Evolutionary conservation across 2,888 invertebrate species (phyloP), one percentile per base, ranked within the genome.

Genomic region (Diadromus collaris): DNA sequence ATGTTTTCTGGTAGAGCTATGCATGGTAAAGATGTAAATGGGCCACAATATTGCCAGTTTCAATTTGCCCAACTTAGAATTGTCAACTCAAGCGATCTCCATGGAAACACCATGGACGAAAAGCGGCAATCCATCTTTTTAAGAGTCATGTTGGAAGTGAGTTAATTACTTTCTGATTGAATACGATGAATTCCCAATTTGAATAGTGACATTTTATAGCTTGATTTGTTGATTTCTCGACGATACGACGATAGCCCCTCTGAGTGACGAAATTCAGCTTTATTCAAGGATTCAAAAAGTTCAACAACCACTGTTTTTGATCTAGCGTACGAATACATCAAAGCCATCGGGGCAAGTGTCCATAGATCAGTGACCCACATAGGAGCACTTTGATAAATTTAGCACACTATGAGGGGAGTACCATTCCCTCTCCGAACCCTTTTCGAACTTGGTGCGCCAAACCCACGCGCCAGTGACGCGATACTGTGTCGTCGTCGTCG

Each of bases 401-500:
- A 56, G 56, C 5, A 27, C 29, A 56, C 27, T 27, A 54, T 24
- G 21, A 10, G 21, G 21, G 7, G 16, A 10, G 48, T 19, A 24
- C 27, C 19, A 3, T 9, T 38, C 16, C 4, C 60, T 34, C 60
- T 34, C 60, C 60, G 13, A 60, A 60, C 19, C 60, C 6, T 34
- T 34, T 60, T 21, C 32, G 19, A 34, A 19, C 5, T 10, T 34
- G 34, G 34, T 38, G 4, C 19, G 32, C 34, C 19, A 19, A 32
- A 19, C 32, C 13, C 32, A 32, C 60, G 34, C 34, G 34, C 34
- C 32, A 34, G 9, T 9, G 19, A 34, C 34, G 60, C 34, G 34
- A 19, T 21, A 34, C 7, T 60, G 19, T 60, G 34, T 60, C 34
- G 60, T 21, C 60, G 60, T 21, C 60, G 34, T 56, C 24, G 38